These are phyloP conservation scores for Artemia sp. DNA, from an alignment of 2,888 invertebrate genomes.

Conservation along the genomic window DNA sequence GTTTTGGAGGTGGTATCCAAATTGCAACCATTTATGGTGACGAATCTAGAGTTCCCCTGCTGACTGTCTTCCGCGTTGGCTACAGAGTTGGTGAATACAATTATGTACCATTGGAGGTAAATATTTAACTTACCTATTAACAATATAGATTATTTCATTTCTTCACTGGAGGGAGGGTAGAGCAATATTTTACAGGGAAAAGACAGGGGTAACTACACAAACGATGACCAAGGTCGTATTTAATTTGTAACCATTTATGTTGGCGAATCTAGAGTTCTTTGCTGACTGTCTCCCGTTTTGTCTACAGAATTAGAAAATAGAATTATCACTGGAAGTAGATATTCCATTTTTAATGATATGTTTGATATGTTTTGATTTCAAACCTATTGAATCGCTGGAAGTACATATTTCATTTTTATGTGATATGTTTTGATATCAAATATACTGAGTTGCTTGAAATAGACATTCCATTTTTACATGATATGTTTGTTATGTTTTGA, in stretches of 20 bases:
- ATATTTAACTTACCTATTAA: background rate
- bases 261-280: constrained; percentile 22
- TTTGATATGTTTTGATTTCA: no score
- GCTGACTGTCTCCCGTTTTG: constrained; percentile 19
- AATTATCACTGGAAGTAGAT: constrained; percentile 20
- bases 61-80: constrained; percentile 20
- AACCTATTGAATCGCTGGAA: no score
- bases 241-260: constrained; percentile 21
- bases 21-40: constrained; percentile 21
- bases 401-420: no score
- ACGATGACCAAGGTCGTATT: constrained; percentile 21
- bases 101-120: constrained; percentile 21
- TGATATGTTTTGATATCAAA: no score
- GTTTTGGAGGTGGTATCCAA: constrained; percentile 22
- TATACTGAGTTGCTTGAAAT: no score
- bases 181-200: no score
- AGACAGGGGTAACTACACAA: constrained; percentile 17
- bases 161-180: background rate
- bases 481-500: no score
- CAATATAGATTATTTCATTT: no score
- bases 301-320: constrained; percentile 20
- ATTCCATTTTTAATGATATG: background rate
- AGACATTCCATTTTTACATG: no score
- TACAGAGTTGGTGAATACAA: constrained; percentile 21
- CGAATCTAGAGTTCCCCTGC: constrained; percentile 22